These are phyloP conservation scores for Pangasius mekongensis DNA, from an alignment of 2,797 vertebrate species.

Conservation along the genomic window DNA sequence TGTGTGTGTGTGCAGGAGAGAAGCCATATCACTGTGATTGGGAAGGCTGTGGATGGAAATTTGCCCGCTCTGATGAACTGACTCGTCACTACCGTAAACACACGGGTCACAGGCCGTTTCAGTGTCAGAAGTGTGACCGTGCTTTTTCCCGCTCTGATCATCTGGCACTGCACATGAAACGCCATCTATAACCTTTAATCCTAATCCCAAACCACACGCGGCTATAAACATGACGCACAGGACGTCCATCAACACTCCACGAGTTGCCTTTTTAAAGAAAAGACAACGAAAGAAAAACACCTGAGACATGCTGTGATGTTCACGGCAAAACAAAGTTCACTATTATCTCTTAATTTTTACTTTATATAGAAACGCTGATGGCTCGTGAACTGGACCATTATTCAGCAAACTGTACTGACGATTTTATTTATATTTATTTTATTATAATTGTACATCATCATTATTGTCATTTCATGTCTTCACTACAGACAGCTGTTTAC, in stretches of 20 bases:
- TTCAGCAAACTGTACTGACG: conserved; percentile 69
- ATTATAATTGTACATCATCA: conserved; percentile 59
- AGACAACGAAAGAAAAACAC: conserved; percentile 72
- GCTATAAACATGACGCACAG: background rate
- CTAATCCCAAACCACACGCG: conserved; percentile 55
- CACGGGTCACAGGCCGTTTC: conserved; percentile 83
- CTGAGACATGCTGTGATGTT: conserved; percentile 80
- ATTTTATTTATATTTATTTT: conserved; percentile 68
- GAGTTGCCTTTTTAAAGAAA: conserved; percentile 75
- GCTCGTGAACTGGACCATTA: background rate
- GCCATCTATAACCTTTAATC: conserved; percentile 75
- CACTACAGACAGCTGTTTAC: conserved; percentile 40
- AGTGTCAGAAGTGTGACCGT: conserved; percentile 84
- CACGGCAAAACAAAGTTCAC: conserved; percentile 65
- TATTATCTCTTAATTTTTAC: background rate
- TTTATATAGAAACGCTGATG: conserved; percentile 9
- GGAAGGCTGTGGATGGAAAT: conserved; percentile 87
- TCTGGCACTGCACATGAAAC: conserved; percentile 85
- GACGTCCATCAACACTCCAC: conserved; percentile 15
- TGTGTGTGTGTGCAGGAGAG: conserved; percentile 74
- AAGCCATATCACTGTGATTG: conserved; percentile 88
- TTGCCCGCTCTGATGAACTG: conserved; percentile 84
- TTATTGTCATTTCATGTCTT: conserved; percentile 68
- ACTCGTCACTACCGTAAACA: conserved; percentile 85
- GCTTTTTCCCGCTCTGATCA: conserved; percentile 85